Evolutionary conservation across 2,113 vertebrate genomes (phyloP).

Genomic region (Actinemys pallida): DNA sequence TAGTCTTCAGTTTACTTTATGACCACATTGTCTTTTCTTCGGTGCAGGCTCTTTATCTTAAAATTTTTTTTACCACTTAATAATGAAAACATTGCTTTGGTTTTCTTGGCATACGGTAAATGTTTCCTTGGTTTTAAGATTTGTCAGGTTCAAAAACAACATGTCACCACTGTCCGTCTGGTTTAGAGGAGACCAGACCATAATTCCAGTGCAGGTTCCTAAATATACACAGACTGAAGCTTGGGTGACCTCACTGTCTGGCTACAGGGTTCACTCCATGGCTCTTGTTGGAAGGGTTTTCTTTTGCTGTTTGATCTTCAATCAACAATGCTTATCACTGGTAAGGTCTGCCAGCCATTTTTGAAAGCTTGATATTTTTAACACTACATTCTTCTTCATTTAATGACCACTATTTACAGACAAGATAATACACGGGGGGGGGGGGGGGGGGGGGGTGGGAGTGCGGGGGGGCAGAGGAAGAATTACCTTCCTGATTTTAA

Average conservation of each 20-base stretch:
- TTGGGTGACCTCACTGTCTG: conserved; percentile 33
- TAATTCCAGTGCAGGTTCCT: not conserved
- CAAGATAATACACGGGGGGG: conserved; percentile 4
- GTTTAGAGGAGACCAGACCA: not conserved
- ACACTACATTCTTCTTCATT: conserved; percentile 61
- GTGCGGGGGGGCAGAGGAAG: not conserved
- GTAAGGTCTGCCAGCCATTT: conserved; percentile 45
- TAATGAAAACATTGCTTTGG: conserved; percentile 15
- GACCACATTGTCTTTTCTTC: not conserved
- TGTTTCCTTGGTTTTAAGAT: conserved; percentile 33
- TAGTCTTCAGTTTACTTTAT: conserved; percentile 5
- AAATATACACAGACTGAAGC: not conserved
- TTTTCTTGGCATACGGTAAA: conserved; percentile 24
- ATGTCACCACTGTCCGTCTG: not conserved
- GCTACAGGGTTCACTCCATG: not conserved
- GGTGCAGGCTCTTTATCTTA: not conserved
- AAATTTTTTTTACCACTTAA: not conserved
- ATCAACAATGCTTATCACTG: conserved; percentile 28
- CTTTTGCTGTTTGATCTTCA: conserved; percentile 61
- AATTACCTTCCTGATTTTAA: conserved; percentile 9
- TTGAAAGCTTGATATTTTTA: conserved; percentile 64
- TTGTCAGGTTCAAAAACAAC: conserved; percentile 31
- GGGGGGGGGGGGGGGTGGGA: not conserved
- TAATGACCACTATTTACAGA: conserved; percentile 25
- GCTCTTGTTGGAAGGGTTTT: not conserved